These are phyloP conservation scores for Drosophila conformis DNA, from an alignment of 2,888 invertebrate genomes.

Conservation along the genomic window DNA sequence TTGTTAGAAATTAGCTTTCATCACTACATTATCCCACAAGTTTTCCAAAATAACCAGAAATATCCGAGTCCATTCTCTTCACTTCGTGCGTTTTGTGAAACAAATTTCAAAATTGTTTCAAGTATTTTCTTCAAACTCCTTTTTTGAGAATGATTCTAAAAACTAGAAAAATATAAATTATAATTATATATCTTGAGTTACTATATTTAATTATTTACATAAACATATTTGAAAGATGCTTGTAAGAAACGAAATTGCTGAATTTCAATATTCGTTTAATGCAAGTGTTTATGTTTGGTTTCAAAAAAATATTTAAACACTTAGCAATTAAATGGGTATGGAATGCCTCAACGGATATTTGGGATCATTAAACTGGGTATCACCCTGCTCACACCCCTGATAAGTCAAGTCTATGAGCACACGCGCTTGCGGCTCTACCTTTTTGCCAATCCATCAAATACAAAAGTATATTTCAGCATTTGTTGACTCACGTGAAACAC, in stretches of 20 bases:
- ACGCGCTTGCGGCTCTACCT: conserved; percentile 64
- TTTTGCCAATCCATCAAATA: conserved; percentile 53
- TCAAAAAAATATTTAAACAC: conserved; percentile 2
- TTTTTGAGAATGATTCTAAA: neutral
- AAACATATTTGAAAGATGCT: too few relatives aligned
- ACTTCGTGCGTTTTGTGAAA: too few relatives aligned
- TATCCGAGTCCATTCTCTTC: neutral
- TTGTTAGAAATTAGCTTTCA: neutral
- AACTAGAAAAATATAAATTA: neutral
- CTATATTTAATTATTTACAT: too few relatives aligned
- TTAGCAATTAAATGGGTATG: neutral
- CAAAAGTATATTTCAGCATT: conserved; percentile 42
- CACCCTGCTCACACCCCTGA: conserved; percentile 28
- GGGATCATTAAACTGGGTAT: conserved; percentile 47
- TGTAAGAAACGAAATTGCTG: neutral
- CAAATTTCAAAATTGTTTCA: neutral
- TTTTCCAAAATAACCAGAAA: neutral
- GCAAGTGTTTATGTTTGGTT: neutral
- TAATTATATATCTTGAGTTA: too few relatives aligned
- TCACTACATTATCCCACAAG: neutral
- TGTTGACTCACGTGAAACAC: conserved; percentile 49
- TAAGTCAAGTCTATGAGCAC: conserved; percentile 29
- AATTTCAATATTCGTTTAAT: too few relatives aligned
- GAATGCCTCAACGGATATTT: conserved; percentile 8
- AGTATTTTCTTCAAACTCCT: neutral